phyloP scores from a whole-genome alignment of 1,140 invertebrate species.

The Orussus abietinus region DNA sequence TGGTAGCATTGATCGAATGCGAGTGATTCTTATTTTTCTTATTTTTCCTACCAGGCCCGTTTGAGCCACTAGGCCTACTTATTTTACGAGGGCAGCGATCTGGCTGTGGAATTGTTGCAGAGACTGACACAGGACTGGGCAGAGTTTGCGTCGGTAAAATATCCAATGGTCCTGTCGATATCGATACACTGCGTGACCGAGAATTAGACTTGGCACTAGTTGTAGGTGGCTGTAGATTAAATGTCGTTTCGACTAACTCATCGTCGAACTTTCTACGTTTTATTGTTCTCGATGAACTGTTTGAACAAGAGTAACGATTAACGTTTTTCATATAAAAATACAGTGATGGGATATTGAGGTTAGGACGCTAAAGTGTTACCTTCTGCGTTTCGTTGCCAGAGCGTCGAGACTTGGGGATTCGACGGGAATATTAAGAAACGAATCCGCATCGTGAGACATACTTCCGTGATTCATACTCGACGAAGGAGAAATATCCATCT shows the following conservation, averaged over 20 bases:
- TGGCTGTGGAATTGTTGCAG: constrained; percentile 34
- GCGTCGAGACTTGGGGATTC: constrained; percentile 11
- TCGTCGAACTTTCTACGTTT: constrained; percentile 96
- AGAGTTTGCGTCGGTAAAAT: constrained; percentile 45
- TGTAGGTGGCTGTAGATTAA: constrained; percentile 68
- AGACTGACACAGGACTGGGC: constrained; percentile 43
- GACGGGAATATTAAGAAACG: constrained; percentile 3
- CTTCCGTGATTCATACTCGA: background rate
- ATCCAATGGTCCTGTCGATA: constrained; percentile 46
- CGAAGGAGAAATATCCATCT: constrained; percentile 7
- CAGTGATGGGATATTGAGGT: no score
- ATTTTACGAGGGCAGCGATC: constrained; percentile 41
- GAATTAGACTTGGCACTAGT: constrained; percentile 59
- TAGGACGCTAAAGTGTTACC: background rate
- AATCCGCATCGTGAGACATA: constrained; percentile 3
- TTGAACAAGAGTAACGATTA: constrained; percentile 10
- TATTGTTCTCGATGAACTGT: constrained; percentile 86
- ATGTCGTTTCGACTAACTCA: constrained; percentile 81
- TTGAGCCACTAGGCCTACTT: constrained; percentile 38
- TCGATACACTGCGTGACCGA: constrained; percentile 52
- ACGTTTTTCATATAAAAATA: no score
- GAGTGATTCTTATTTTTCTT: constrained; percentile 51
- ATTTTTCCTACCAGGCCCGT: constrained; percentile 43
- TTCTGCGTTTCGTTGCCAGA: constrained; percentile 14
- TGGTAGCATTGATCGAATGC: constrained; percentile 56